A percentile compares a stretch with the other conserved stretches of the same genome.
These are phyloP conservation scores for Simalia tracyae DNA, from an alignment of 2,797 vertebrate genomes.

Conservation along the genomic window DNA sequence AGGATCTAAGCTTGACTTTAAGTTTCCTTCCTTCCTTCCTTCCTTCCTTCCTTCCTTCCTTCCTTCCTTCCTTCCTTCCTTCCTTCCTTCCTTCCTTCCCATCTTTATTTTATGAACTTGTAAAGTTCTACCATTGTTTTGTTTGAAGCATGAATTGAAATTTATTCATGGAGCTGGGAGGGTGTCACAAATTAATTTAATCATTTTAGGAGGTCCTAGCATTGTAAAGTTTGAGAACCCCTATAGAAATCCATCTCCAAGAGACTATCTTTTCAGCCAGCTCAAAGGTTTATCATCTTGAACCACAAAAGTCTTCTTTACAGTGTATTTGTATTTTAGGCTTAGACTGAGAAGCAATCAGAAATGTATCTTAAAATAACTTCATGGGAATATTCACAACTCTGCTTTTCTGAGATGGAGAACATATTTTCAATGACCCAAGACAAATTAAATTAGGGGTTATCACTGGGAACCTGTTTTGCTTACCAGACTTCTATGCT, in stretches of 20 bases:
- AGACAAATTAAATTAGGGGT: background rate
- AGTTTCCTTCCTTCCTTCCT: background rate
- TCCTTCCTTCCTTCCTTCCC: too few relatives aligned
- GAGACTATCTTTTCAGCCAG: background rate
- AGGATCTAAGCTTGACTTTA: background rate
- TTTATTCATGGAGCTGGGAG: background rate
- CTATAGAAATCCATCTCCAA: conserved; percentile 19
- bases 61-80: background rate
- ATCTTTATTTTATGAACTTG: too few relatives aligned
- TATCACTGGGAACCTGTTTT: background rate
- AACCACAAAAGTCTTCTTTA: conserved; percentile 45
- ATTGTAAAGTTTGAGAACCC: background rate
- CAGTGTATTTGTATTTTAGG: conserved; percentile 4
- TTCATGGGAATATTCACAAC: conserved; percentile 22
- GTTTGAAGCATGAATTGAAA: background rate
- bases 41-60: background rate
- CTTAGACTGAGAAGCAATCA: conserved; percentile 38
- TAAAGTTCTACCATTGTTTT: too few relatives aligned
- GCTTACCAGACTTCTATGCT: background rate
- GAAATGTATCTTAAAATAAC: conserved; percentile 37
- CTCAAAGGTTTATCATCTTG: conserved; percentile 38
- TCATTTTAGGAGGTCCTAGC: background rate
- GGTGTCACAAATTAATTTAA: background rate
- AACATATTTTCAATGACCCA: conserved; percentile 29
- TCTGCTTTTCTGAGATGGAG: conserved; percentile 17